A percentile compares a stretch with the other conserved stretches of the same genome.
phyloP scores from a whole-genome alignment of 2,113 vertebrate species.

The Grammomys surdaster region DNA sequence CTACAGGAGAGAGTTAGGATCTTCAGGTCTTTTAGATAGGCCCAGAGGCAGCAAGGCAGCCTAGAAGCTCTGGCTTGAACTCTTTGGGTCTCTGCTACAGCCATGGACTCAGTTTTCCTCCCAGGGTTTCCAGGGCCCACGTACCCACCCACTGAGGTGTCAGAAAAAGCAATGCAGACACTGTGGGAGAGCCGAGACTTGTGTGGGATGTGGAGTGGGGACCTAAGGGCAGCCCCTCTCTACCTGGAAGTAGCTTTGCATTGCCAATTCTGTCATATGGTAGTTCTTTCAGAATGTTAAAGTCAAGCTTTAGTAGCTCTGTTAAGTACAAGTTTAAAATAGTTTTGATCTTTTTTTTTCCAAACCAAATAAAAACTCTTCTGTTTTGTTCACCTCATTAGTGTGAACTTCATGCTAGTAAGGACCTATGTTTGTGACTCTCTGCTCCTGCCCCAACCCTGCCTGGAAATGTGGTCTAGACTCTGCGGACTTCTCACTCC shows the following conservation, averaged over 20 bases:
- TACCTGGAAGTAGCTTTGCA: accelerated
- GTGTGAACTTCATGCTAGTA: accelerated
- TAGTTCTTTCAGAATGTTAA: too few species aligned
- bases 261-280: accelerated
- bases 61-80: background rate
- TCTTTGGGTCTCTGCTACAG: accelerated
- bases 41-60: background rate
- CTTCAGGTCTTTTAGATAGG: background rate
- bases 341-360: background rate
- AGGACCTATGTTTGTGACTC: background rate
- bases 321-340: background rate
- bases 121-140: background rate
- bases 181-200: background rate
- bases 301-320: too few species aligned
- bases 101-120: background rate
- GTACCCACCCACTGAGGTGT: background rate
- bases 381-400: background rate
- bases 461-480: too few species aligned
- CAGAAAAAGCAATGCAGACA: accelerated
- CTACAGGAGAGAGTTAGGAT: accelerated
- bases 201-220: background rate
- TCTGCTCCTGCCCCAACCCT: background rate
- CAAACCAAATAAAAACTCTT: background rate
- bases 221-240: accelerated
- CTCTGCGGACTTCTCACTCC: too few species aligned